phyloP scores from a whole-genome alignment of 2,113 vertebrate species.

The Quiscalus mexicanus region DNA sequence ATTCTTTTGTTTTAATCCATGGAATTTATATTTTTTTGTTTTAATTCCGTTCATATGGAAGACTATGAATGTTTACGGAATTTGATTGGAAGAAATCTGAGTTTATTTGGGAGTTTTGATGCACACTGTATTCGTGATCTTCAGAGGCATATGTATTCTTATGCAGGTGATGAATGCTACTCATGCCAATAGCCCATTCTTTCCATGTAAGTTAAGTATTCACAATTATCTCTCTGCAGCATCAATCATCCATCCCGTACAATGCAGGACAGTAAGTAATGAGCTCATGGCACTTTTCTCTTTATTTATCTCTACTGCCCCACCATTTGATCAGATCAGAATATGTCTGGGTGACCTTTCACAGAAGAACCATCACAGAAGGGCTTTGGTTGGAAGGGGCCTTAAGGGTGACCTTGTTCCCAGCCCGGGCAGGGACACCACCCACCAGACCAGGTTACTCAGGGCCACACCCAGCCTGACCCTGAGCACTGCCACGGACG shows the following conservation, averaged over 20 bases:
- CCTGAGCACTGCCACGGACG: background rate
- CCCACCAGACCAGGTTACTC: background rate
- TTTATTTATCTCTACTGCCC: background rate
- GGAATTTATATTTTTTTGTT: background rate
- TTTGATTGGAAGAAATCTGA: background rate
- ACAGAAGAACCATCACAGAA: too few relatives aligned
- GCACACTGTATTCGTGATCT: background rate
- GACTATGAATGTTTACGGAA: background rate
- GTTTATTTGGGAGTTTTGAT: background rate
- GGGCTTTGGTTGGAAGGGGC: background rate
- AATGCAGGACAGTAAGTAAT: background rate
- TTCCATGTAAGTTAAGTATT: background rate
- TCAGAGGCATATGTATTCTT: background rate
- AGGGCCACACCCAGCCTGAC: background rate
- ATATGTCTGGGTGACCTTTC: too few relatives aligned
- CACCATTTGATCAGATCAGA: background rate
- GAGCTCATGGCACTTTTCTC: background rate
- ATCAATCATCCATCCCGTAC: background rate
- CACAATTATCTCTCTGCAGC: background rate
- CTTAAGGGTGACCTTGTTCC: background rate
- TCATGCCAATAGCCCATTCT: background rate
- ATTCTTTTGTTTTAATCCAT: background rate
- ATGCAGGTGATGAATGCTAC: background rate
- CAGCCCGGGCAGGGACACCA: background rate
- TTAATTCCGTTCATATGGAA: background rate